Evolutionary conservation across 2,113 vertebrate genomes (phyloP).

Genomic region (Hippocampus abdominalis): DNA sequence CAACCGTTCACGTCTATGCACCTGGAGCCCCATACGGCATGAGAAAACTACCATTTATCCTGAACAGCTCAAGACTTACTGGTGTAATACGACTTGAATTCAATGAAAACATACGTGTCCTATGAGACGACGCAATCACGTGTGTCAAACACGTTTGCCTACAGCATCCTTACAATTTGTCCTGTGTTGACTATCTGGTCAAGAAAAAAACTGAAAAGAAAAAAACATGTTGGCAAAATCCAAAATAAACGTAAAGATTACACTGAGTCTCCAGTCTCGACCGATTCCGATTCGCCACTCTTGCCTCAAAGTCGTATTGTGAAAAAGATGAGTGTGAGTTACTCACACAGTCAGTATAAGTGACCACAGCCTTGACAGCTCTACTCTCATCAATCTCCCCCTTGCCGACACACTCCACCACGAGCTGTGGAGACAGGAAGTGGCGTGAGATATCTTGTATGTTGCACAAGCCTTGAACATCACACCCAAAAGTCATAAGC

Average conservation of each 20-base stretch:
- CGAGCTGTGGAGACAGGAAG: slow-evolving; percentile 30
- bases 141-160: neutral
- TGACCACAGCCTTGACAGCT: neutral
- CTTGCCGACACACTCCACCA: slow-evolving; percentile 40
- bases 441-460: neutral
- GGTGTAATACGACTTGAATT: neutral
- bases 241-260: neutral
- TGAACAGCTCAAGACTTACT: neutral
- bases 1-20: neutral
- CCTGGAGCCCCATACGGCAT: slow-evolving; percentile 1
- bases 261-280: too few relatives aligned
- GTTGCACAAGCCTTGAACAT: neutral
- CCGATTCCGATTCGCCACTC: too few relatives aligned
- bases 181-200: too few relatives aligned
- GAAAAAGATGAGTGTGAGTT: neutral
- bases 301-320: neutral
- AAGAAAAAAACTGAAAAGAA: neutral
- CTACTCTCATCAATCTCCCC: slow-evolving; percentile 18
- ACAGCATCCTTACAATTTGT: neutral
- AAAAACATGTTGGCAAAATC: neutral
- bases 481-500: slow-evolving; percentile 3
- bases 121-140: neutral
- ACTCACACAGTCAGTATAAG: slow-evolving; percentile 48
- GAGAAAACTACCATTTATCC: neutral
- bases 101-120: neutral